phyloP scores from a whole-genome alignment of 1,140 invertebrate genomes.

The Fopius arisanus region DNA sequence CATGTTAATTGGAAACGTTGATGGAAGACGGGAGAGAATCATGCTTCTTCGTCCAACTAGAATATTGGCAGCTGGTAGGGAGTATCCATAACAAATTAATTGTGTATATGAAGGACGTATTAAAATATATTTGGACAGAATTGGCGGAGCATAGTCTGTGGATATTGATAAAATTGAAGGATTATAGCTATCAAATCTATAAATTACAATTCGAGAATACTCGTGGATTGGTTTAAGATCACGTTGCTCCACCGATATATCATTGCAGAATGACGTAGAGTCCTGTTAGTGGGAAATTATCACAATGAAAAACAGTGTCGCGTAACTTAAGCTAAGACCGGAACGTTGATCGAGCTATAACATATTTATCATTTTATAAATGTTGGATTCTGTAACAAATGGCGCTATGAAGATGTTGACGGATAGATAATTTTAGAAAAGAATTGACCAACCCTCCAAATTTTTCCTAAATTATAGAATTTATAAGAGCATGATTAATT shows the following conservation, averaged over 20 bases:
- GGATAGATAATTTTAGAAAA: constrained; percentile 41
- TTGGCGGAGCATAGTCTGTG: no score
- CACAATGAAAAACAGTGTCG: no score
- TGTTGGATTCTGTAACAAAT: not conserved
- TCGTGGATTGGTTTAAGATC: not conserved
- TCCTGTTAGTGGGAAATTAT: no score
- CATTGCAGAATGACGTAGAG: no score
- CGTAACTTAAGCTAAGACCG: not conserved
- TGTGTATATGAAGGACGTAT: not conserved
- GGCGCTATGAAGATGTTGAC: constrained; percentile 15
- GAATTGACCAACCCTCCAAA: constrained; percentile 44
- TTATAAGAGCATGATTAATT: not conserved
- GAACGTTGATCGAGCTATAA: not conserved
- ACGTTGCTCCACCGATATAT: no score
- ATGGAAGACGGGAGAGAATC: not conserved
- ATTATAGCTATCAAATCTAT: no score
- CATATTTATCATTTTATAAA: not conserved
- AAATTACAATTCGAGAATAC: not conserved
- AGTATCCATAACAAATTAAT: not conserved
- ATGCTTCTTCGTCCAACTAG: not conserved
- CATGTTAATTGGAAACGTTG: not conserved
- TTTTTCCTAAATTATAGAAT: constrained; percentile 14
- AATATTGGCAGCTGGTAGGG: not conserved
- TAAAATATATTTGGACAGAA: not conserved
- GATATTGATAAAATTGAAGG: no score